phyloP scores from a whole-genome alignment of 2,888 invertebrate genomes.

The Buathra laborator region DNA sequence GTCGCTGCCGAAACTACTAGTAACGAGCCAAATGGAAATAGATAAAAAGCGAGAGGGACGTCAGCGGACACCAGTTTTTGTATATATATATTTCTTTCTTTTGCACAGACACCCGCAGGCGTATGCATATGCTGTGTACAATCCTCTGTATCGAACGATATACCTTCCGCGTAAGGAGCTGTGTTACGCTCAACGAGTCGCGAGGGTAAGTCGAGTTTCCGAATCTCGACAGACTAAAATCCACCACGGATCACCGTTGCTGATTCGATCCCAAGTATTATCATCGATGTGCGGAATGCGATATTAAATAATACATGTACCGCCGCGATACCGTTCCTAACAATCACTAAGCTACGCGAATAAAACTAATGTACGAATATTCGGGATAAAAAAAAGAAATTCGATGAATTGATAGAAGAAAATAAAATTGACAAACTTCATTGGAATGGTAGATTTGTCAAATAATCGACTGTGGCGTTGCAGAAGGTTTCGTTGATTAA shows the following conservation, averaged over 20 bases:
- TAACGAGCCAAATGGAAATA: constrained; percentile 83
- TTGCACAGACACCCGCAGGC: too few species aligned
- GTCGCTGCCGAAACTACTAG: constrained; percentile 81
- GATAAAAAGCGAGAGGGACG: constrained; percentile 80
- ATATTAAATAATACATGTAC: background rate
- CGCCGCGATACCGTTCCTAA: background rate
- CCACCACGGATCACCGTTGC: constrained; percentile 52
- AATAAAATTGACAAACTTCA: background rate
- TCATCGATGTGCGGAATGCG: background rate
- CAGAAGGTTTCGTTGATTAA: background rate
- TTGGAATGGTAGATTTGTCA: background rate
- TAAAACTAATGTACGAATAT: background rate
- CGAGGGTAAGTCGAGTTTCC: constrained; percentile 37
- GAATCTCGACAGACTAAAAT: constrained; percentile 45
- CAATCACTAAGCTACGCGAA: background rate
- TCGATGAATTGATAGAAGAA: background rate
- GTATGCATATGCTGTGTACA: constrained; percentile 25
- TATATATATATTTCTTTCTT: too few species aligned
- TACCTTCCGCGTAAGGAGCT: constrained; percentile 41
- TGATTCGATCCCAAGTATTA: constrained; percentile 1
- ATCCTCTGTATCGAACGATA: constrained; percentile 35
- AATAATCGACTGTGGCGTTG: background rate
- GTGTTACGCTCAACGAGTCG: constrained; percentile 57
- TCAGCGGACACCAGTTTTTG: too few species aligned
- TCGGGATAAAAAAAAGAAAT: too few species aligned